phyloP scores from a whole-genome alignment of 2,797 vertebrate genomes.

The Anomalospiza imberbis region DNA sequence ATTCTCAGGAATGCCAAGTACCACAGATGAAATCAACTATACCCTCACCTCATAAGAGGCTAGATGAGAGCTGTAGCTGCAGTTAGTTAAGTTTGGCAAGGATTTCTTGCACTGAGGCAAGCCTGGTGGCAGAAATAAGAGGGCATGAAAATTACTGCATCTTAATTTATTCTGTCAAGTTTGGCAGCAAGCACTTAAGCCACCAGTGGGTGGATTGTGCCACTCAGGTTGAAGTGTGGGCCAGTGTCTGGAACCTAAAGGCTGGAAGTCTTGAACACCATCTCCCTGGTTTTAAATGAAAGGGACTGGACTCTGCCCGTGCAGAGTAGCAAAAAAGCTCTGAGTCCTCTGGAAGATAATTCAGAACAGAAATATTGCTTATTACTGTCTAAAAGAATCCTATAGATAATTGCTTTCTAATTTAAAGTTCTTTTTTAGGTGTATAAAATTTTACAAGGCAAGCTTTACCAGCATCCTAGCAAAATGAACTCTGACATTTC shows the following conservation, averaged over 20 bases:
- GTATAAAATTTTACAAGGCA: neutral
- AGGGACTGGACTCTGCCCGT: neutral
- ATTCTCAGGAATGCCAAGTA: neutral
- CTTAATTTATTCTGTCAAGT: neutral
- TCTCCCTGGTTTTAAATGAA: neutral
- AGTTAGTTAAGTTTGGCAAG: neutral
- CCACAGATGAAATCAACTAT: neutral
- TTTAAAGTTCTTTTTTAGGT: neutral
- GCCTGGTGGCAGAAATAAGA: neutral
- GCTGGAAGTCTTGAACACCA: neutral
- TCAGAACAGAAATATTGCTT: neutral
- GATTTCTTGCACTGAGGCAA: neutral
- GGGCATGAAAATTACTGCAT: neutral
- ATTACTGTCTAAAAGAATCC: neutral
- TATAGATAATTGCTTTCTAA: neutral
- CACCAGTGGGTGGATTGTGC: rapidly evolving
- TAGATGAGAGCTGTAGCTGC: neutral
- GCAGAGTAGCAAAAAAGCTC: neutral
- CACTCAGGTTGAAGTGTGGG: neutral
- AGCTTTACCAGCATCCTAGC: neutral
- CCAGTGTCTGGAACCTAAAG: neutral
- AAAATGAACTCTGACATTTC: neutral
- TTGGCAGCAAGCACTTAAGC: neutral
- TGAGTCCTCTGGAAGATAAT: neutral
- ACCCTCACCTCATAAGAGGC: neutral